A percentile compares a stretch with the other conserved stretches of the same genome.
These are phyloP conservation scores for Chaetodon trifasciatus DNA, from an alignment of 2,797 vertebrate genomes.

Conservation along the genomic window DNA sequence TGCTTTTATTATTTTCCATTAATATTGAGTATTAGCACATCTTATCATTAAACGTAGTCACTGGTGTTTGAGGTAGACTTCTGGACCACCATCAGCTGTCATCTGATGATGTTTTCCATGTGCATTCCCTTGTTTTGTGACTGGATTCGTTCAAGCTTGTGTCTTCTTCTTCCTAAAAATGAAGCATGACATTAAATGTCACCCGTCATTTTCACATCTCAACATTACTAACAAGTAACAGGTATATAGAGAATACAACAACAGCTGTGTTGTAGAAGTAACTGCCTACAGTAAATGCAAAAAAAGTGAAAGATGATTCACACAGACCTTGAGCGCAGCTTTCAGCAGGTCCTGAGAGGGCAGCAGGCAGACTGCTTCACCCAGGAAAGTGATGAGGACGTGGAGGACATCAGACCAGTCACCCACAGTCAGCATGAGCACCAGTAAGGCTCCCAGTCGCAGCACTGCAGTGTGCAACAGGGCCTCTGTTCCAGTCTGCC, in stretches of 20 bases:
- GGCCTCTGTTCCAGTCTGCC: slow-evolving; percentile 52
- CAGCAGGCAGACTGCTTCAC: slow-evolving; percentile 88
- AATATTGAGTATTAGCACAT: not conserved
- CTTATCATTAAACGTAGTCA: slow-evolving; percentile 9
- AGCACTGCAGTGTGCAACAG: slow-evolving; percentile 84
- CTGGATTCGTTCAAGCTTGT: slow-evolving; percentile 21
- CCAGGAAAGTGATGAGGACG: slow-evolving; percentile 84
- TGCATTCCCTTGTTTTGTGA: slow-evolving; percentile 20
- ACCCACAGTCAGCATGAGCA: slow-evolving; percentile 90
- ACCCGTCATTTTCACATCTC: not conserved
- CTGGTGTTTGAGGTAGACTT: slow-evolving; percentile 18
- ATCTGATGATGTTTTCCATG: slow-evolving; percentile 9
- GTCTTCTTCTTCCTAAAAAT: slow-evolving; percentile 72
- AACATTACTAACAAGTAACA: not conserved
- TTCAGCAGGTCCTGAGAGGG: slow-evolving; percentile 79
- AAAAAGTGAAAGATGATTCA: not conserved
- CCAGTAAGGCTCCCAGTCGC: slow-evolving; percentile 87
- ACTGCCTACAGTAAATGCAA: not conserved
- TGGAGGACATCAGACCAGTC: slow-evolving; percentile 88
- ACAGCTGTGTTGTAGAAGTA: not conserved
- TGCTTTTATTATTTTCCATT: slow-evolving; percentile 18
- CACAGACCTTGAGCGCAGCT: slow-evolving; percentile 79
- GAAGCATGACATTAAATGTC: slow-evolving; percentile 4
- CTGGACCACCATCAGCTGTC: not conserved
- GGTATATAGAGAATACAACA: not conserved